These are phyloP conservation scores for Itoplectis maculator DNA, from an alignment of 2,888 invertebrate genomes.

Conservation along the genomic window DNA sequence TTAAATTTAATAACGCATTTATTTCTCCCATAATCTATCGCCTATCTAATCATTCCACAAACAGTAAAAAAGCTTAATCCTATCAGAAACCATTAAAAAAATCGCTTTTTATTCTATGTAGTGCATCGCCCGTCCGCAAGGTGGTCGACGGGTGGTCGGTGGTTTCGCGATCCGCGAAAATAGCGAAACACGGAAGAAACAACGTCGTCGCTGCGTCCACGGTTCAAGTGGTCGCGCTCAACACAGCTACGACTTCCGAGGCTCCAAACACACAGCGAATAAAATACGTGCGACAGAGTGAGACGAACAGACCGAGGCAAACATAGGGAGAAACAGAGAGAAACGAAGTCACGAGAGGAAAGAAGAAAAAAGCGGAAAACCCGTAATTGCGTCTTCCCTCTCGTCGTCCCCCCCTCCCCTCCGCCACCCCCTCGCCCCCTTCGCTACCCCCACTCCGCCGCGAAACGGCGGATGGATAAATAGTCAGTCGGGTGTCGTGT, in stretches of 20 bases:
- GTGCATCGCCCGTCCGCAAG: conserved; percentile 2
- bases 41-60: neutral
- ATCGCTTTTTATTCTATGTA: too few species aligned
- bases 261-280: conserved; percentile 57
- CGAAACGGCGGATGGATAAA: conserved; percentile 57
- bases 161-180: neutral
- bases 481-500: conserved; percentile 12
- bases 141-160: neutral
- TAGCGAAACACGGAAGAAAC: too few species aligned
- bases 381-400: conserved; percentile 50
- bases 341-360: too few species aligned
- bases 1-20: too few species aligned
- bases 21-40: too few species aligned
- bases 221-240: conserved; percentile 40
- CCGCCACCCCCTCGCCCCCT: too few species aligned
- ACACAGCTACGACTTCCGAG: conserved; percentile 23
- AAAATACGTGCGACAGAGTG: too few species aligned
- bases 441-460: too few species aligned
- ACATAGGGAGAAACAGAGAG: neutral
- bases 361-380: conserved; percentile 11
- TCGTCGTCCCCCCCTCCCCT: neutral
- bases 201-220: conserved; percentile 38
- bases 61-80: neutral
- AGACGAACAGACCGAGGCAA: conserved; percentile 21
- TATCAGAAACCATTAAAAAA: too few species aligned